Conservation (phyloP, 37 sponge, comb jelly and placozoan species). For the Diacarnus erythraeanus region DNA sequence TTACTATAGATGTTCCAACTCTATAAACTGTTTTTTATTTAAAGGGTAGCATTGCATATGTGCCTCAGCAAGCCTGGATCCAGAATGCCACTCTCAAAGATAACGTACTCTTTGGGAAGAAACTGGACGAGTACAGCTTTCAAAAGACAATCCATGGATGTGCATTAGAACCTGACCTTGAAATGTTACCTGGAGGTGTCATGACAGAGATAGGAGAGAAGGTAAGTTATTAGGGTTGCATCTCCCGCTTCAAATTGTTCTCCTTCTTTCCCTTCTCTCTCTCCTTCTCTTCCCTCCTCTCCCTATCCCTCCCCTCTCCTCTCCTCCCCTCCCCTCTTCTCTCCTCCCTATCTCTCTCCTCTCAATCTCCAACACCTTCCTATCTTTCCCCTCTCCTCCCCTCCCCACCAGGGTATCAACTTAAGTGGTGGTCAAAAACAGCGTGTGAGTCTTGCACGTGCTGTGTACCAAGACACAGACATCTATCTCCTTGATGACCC, state of each 20-base stretch:
- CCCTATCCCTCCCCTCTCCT: background rate
- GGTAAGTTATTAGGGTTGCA: constrained; percentile 42
- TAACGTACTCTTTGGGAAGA: constrained; percentile 92
- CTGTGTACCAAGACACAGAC: constrained; percentile 94
- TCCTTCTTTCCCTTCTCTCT: background rate
- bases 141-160: constrained; percentile 67
- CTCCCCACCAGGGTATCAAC: constrained; percentile 88
- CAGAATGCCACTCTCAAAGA: constrained; percentile 91
- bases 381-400: background rate
- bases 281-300: background rate
- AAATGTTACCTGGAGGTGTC: constrained; percentile 95
- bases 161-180: constrained; percentile 94
- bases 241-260: background rate
- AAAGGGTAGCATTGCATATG: constrained; percentile 94
- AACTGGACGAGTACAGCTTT: constrained; percentile 47
- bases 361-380: background rate
- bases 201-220: constrained; percentile 99
- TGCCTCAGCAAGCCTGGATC: constrained; percentile 98
- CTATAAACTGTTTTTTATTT: background rate
- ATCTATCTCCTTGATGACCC: constrained; percentile 96
- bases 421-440: constrained; percentile 99
- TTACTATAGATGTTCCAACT: too few species aligned
- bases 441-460: constrained; percentile 95
- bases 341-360: background rate
- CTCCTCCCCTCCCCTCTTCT: background rate